These are phyloP conservation scores for Nemotelus pantherinus DNA, from an alignment of 2,888 invertebrate genomes.

Conservation along the genomic window DNA sequence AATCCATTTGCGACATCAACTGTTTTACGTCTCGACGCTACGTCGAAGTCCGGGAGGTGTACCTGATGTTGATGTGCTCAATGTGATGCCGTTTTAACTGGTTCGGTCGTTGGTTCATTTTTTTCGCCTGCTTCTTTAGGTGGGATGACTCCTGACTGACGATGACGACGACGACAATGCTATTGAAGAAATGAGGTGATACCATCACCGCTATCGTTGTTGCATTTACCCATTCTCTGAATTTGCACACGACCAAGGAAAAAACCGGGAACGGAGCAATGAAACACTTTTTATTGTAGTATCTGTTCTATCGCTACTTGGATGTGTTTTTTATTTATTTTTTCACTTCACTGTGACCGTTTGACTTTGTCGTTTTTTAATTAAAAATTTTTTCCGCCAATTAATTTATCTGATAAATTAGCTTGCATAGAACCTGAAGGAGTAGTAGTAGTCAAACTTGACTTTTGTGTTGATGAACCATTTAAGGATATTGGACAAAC, in stretches of 20 bases:
- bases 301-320: constrained; percentile 3
- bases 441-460: constrained; percentile 43
- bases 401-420: constrained; percentile 52
- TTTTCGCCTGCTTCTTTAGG: neutral
- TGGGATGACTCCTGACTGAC: constrained; percentile 12
- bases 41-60: neutral
- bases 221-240: neutral
- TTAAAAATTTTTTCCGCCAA: constrained; percentile 49
- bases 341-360: neutral
- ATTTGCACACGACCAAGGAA: neutral
- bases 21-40: neutral
- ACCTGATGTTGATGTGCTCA: neutral
- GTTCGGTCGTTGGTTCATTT: too few species aligned
- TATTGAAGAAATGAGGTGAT: constrained; percentile 35
- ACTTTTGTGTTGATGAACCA: constrained; percentile 49
- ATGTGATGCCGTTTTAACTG: too few species aligned
- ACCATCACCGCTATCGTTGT: constrained; percentile 19
- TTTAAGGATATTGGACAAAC: constrained; percentile 42
- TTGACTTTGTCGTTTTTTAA: constrained; percentile 43
- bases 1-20: neutral
- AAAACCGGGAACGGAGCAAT: constrained; percentile 36
- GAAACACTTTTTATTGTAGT: constrained; percentile 43
- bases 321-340: neutral
- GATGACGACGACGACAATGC: neutral
- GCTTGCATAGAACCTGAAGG: constrained; percentile 42